Conservation (phyloP, 2,113 vertebrate genomes). For the Seriola rivoliana region DNA sequence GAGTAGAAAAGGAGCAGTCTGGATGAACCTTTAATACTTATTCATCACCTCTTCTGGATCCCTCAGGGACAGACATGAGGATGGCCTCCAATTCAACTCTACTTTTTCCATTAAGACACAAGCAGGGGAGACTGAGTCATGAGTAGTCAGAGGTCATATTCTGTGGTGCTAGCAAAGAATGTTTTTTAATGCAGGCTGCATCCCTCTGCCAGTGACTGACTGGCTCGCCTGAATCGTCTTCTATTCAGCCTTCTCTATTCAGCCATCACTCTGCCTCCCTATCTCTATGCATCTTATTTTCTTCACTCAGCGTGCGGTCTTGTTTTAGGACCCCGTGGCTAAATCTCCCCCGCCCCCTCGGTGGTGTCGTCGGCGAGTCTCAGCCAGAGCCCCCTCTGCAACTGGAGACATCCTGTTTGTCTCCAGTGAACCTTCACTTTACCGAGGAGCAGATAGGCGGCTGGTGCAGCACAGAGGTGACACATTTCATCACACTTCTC, state of each 20-base stretch:
- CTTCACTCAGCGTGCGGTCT: conserved; percentile 58
- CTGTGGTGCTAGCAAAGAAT: conserved; percentile 52
- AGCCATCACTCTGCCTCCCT: conserved; percentile 53
- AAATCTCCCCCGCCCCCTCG: conserved; percentile 2
- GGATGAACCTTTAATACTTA: conserved; percentile 35
- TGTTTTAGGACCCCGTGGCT: conserved; percentile 32
- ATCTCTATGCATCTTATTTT: conserved; percentile 55
- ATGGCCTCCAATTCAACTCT: conserved; percentile 13
- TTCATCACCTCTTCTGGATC: conserved; percentile 32
- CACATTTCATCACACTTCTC: conserved; percentile 30
- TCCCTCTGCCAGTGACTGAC: conserved; percentile 38
- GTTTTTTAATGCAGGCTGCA: conserved; percentile 62
- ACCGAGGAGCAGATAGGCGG: conserved; percentile 3
- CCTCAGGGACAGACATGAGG: conserved; percentile 21
- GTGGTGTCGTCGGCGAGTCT: conserved; percentile 26
- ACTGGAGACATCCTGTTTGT: conserved; percentile 54
- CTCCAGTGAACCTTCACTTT: conserved; percentile 48
- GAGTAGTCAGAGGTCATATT: conserved; percentile 56
- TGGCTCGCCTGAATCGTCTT: conserved; percentile 41
- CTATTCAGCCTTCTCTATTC: conserved; percentile 60
- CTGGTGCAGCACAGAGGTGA: conserved; percentile 35
- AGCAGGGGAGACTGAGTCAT: conserved; percentile 8
- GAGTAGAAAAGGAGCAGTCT: conserved; percentile 1
- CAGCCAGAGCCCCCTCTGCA: conserved; percentile 22
- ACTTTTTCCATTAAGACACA: conserved; percentile 27